Percentiles rank a stretch among this genome's conserved stretches.
phyloP scores from a whole-genome alignment of 2,113 vertebrate species.

The Corythaixoides concolor region DNA sequence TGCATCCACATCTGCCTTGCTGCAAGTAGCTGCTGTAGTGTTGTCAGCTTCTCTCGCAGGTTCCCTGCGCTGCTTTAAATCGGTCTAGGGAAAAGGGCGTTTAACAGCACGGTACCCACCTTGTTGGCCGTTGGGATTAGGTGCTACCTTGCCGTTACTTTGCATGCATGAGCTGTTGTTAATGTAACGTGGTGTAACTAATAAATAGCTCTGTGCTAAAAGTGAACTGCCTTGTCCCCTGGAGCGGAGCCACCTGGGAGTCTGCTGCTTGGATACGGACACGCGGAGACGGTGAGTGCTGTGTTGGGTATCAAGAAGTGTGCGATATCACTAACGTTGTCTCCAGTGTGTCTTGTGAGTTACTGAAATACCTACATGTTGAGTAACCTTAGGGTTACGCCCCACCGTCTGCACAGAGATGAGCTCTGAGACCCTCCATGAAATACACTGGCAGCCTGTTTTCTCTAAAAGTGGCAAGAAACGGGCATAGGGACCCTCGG shows the following conservation, averaged over 20 bases:
- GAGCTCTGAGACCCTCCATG: background rate
- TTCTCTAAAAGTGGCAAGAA: background rate
- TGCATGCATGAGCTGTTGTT: background rate
- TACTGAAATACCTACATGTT: background rate
- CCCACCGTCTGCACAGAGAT: accelerated
- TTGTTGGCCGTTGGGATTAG: background rate
- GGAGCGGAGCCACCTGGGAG: background rate
- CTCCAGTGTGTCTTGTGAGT: background rate
- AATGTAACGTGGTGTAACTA: background rate
- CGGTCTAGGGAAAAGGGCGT: background rate
- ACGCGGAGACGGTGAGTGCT: background rate
- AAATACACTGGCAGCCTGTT: background rate
- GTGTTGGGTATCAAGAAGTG: background rate
- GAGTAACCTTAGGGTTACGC: background rate
- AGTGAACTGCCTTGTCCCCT: background rate
- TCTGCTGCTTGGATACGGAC: background rate
- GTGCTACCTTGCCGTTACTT: background rate
- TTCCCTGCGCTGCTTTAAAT: background rate
- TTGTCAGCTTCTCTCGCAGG: background rate
- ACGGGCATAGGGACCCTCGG: accelerated
- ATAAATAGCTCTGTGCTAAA: background rate
- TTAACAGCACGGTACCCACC: background rate
- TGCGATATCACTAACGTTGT: background rate
- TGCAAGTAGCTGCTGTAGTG: background rate
- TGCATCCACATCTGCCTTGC: background rate